Evolutionary conservation across 2,797 vertebrate genomes (phyloP), one percentile per base, ranked within the genome.

Genomic region (Streptopelia turtur): DNA sequence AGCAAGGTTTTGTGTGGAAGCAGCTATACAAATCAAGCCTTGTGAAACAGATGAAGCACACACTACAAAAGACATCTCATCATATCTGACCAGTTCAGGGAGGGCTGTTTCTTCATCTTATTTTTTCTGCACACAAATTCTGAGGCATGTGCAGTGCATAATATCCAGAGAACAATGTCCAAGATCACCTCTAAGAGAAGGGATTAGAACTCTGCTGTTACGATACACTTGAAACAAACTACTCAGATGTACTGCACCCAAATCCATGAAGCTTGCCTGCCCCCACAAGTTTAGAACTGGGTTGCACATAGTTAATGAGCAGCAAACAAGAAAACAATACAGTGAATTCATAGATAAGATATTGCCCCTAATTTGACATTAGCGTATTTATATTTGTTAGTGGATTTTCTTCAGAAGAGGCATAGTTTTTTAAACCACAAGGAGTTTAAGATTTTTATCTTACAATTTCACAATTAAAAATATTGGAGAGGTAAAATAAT

Each of bases 11-110:
- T 59, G 11, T 7, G 12, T 72, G 59, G 47, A 70, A 86, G 45
- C 72, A 60, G 50, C 45, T 74, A 22, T 49, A 43, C 27, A 86
- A 90, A 53, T 56, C 66, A 57, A 94, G 68, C 61, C 75, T 78
- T 59, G 64, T 24, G 45, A 95, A 86, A 75, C 59, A 95, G 69
- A 82, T 35, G 59, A 83, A 88, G 41, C 28, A 60, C 66, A 55
- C 15, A 16, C 35, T 66, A 61, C 56, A 56, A 87, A 89, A 49
- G 70, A 56, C 15, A 75, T 21, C 2, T 17, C n/a, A 56, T 39
- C 63, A 43, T 2, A 6, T 13, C 41, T 74, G 35, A 74, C 8
- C 8, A 8, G 13, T 43, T 65, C 14, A 16, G 57, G 11, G 35
- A 12, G 10, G 10, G 1, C 37, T 25, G 13, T 16, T 75, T 71